phyloP scores from a whole-genome alignment of 2,113 vertebrate species.

The Eptesicus fuscus region DNA sequence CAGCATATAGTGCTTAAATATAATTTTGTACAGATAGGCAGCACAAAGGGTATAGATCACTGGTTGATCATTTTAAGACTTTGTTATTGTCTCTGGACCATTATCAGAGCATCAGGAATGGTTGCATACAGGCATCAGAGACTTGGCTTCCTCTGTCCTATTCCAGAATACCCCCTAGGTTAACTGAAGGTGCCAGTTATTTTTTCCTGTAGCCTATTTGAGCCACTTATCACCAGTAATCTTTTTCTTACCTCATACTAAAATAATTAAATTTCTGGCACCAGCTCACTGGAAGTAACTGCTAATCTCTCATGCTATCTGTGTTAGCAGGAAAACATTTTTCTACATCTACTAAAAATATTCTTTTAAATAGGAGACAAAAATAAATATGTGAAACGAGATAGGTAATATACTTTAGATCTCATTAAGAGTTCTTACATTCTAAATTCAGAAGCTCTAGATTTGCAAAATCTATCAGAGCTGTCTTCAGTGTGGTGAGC shows the following conservation, averaged over 20 bases:
- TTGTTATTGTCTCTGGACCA: background rate
- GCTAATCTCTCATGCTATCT: conserved; percentile 28
- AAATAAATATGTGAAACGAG: conserved; percentile 51
- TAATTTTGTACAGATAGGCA: background rate
- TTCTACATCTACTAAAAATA: conserved; percentile 52
- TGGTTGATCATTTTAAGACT: background rate
- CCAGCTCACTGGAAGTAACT: conserved; percentile 27
- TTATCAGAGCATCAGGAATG: background rate
- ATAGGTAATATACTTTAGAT: conserved; percentile 56
- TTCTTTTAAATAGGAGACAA: conserved; percentile 48
- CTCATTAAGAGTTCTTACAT: conserved; percentile 58
- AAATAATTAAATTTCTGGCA: conserved; percentile 56
- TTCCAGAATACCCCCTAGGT: background rate
- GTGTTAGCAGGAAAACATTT: conserved; percentile 34
- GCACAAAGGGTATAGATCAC: background rate
- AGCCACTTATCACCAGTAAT: conserved; percentile 17
- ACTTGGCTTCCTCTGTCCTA: background rate
- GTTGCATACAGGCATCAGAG: background rate
- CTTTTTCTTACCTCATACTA: conserved; percentile 41
- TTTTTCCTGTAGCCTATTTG: conserved; percentile 35
- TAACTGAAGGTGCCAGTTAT: background rate
- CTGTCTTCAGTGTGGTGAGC: conserved; percentile 24
- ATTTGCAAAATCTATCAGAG: conserved; percentile 49
- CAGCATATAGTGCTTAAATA: background rate
- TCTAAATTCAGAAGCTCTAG: conserved; percentile 55